Evolutionary conservation across 2,888 invertebrate genomes (phyloP), one percentile per base, ranked within the genome.

Genomic region (Melanophora roralis): DNA sequence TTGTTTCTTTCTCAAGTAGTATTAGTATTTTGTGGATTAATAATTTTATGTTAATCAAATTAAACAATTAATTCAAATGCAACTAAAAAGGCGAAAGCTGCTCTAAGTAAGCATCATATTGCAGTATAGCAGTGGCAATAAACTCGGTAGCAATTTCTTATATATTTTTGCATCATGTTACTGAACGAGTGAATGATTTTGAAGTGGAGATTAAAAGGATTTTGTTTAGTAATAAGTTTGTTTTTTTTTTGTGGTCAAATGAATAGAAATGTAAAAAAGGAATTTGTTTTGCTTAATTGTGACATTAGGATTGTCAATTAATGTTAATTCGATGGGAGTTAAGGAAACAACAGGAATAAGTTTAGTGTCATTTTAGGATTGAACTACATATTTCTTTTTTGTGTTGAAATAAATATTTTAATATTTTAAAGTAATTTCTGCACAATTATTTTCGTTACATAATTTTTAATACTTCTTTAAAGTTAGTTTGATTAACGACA

Each of bases 41-140:
- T 57, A 73, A 73, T 76, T 80, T 80, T 68, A 80, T 72, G 80
- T 72, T 80, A 80, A 80, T 80, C 80, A 80, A 76, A 80, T 80
- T 76, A 76, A 80, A 80, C 80, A 62, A 62, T 73, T 76, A 60
- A 76, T 64, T 76, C 76, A 38, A 64, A 68, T 73, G 59, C 59
- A 23, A 49, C 40, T 75, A 45, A 67, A 79, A 71, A 67, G 65
- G 67, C 59, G 6, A 27, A 5, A 6, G 27, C 16, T 21, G 60
- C 57, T 12, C n/a, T 7, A 11, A 6, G 11, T n/a, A 27, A 27
- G 16, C 21, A 11, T 1, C 16, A 59, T 49, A 19, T 72, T 43
- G 51, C 19, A 14, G 49, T n/a, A n/a, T 49, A 60, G 14, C 12
- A 19, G 12, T 36, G 43, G 51, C 49, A 74, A 40, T 49, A 55